These are phyloP conservation scores for Caenorhabditis doughertyi DNA, from an alignment of 2,888 invertebrate species.

Conservation along the genomic window DNA sequence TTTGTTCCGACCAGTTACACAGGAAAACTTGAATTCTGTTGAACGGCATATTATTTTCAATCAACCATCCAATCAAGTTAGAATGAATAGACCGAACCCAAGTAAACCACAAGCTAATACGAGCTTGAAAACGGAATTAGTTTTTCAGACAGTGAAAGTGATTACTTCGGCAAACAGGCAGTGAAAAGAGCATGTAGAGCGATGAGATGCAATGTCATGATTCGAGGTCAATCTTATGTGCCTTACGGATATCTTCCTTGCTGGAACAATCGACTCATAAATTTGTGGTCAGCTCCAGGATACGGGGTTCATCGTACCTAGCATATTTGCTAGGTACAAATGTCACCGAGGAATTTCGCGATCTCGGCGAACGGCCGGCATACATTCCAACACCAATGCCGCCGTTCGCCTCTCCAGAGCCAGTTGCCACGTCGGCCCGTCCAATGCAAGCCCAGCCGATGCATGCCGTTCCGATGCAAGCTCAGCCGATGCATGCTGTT, in stretches of 20 bases:
- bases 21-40: conserved; percentile 45
- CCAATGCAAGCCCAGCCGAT: no score
- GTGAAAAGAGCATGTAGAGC: conserved; percentile 60
- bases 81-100: conserved; percentile 65
- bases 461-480: no score
- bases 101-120: no score
- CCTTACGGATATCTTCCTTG: conserved; percentile 64
- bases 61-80: conserved; percentile 59
- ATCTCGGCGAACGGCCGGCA: no score
- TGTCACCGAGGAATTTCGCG: no score
- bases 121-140: no score
- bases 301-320: no score
- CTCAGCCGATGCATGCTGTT: no score
- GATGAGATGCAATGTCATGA: conserved; percentile 53
- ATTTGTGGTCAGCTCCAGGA: conserved; percentile 67
- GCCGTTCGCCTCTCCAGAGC: no score
- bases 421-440: no score
- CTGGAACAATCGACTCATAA: conserved; percentile 65
- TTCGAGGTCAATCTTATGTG: conserved; percentile 59
- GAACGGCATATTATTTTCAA: conserved; percentile 66
- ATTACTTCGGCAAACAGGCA: conserved; percentile 64
- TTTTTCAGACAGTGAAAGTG: conserved; percentile 60
- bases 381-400: no score
- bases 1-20: conserved; percentile 54
- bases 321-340: no score